Evolutionary conservation across 2,113 vertebrate species (phyloP), one percentile per base, ranked within the genome.

Genomic region (Bagarius yarrelli): DNA sequence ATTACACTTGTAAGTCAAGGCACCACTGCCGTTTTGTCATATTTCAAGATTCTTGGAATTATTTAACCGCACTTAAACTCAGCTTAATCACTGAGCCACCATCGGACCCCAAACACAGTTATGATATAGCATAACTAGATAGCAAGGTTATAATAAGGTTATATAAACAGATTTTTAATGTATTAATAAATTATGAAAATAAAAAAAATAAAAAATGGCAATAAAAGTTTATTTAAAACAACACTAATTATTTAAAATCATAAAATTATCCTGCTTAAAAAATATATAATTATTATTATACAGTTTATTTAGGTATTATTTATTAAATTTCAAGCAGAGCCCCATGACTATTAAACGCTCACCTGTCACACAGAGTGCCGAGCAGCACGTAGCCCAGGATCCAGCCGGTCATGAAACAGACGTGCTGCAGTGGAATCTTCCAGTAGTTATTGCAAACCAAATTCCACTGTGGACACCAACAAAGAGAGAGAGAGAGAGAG

Each of bases 391-490:
- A 97, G 72, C 96, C 96, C 78, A 95, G 72, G 0, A 92, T 86
- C 95, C 95, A 95, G 81, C 96, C 95, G 36, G 91, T 89, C 89
- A 95, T 91, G 89, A 95, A 93, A 47, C 93, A 93, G 80, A 92
- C 91, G 63, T 94, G 94, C 76, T 96, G 94, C 83, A 96, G 80
- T 0, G 95, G 95, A 84, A 95, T 92, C 89, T 95, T 95, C 97
- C 96, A 96, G 86, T 89, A 88, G 0, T 94, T 82, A 0, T 81
- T 55, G 79, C 96, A 96, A 61, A 96, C 93, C 23, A 97, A 88
- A 86, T 95, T 89, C 97, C 96, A 95, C 96, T 70, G 57, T 71
- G 1, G 27, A 34, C 57, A 80, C n/a, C 1, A 63, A 19, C 23
- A 12, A 44, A 61, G 21, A 69, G 25, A 1, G 44, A 47, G 44